Conservation (phyloP, 2,888 invertebrate genomes). For the Zele albiditarsus region DNA sequence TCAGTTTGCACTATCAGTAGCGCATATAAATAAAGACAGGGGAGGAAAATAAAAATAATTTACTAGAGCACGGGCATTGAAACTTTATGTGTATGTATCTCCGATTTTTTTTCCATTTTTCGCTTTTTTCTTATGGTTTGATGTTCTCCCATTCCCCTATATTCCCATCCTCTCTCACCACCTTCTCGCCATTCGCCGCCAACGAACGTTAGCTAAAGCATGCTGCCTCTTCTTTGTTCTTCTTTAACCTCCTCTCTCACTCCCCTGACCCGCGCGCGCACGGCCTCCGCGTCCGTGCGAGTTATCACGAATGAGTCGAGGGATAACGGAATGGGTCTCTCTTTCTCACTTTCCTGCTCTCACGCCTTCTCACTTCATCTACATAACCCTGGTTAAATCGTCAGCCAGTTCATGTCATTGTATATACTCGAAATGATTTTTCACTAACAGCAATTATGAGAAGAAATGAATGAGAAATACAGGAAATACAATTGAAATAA, state of each 20-base stretch:
- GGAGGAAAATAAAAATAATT: no score
- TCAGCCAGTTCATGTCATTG: no score
- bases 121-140: not conserved
- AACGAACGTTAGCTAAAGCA: constrained; percentile 36
- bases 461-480: no score
- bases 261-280: constrained; percentile 27
- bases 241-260: constrained; percentile 35
- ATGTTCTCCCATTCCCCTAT: not conserved
- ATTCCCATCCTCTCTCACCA: not conserved
- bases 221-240: constrained; percentile 50
- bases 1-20: no score
- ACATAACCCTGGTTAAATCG: no score
- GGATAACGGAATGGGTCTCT: constrained; percentile 58
- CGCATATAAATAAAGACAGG: no score
- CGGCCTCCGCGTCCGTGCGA: constrained; percentile 44
- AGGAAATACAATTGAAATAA: no score
- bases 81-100: not conserved
- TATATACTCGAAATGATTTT: no score
- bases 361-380: not conserved
- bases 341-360: constrained; percentile 1
- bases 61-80: not conserved
- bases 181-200: constrained; percentile 16
- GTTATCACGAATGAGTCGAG: constrained; percentile 51
- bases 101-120: not conserved
- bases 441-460: no score